Evolutionary conservation across 2,113 vertebrate genomes (phyloP).

Genomic region (Cygnus atratus): DNA sequence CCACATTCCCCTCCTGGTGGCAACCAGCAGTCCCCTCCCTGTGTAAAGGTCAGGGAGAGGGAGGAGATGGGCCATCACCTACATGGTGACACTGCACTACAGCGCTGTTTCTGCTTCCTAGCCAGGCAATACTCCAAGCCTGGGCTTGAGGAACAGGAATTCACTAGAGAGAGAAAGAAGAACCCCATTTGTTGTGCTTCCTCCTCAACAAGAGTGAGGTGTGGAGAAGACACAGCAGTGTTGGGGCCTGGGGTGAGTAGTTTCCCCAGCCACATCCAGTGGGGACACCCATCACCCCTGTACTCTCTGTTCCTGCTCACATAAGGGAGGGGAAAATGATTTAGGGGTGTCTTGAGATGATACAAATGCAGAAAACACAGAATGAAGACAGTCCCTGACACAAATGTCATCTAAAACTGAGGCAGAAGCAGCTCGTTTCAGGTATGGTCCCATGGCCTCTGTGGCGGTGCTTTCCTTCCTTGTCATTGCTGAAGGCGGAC

Average conservation of each 20-base stretch:
- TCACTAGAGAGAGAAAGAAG: not conserved
- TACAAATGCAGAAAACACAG: not conserved
- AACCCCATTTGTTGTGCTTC: not conserved
- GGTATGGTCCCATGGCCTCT: not conserved
- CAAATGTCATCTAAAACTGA: not conserved
- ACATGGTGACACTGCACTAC: accelerated
- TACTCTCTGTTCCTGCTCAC: not conserved
- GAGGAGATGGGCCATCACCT: not conserved
- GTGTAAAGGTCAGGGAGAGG: accelerated
- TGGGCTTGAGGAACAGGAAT: not conserved
- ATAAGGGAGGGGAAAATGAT: not conserved
- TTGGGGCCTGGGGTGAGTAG: not conserved
- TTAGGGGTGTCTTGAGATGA: not conserved
- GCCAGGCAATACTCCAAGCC: not conserved
- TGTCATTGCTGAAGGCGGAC: not conserved
- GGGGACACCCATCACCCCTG: not conserved
- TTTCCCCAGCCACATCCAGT: not conserved
- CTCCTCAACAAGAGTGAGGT: not conserved
- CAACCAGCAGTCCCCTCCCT: not conserved
- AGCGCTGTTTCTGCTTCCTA: not conserved
- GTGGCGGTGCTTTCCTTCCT: not conserved
- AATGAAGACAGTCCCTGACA: not conserved
- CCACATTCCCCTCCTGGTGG: accelerated
- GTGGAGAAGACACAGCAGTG: not conserved
- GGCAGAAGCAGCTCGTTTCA: not conserved